Conservation (phyloP, 2,888 invertebrate genomes). For the Chrysotoxum bicinctum region DNA sequence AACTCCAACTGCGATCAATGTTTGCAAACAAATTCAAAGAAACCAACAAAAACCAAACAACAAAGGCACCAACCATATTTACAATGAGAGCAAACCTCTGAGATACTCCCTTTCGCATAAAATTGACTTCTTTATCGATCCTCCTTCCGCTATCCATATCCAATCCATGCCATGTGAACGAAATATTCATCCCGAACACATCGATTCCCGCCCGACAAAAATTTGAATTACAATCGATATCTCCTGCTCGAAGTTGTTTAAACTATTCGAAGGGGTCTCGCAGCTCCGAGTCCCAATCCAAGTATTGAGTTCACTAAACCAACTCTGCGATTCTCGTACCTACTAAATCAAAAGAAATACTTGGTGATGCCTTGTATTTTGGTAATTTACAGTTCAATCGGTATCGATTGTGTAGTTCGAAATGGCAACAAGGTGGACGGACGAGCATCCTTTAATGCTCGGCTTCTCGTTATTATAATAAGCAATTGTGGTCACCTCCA, state of each 20-base stretch:
- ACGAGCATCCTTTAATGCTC: constrained; percentile 12
- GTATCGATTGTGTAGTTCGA: constrained; percentile 4
- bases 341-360: constrained; percentile 52
- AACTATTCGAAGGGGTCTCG: constrained; percentile 33
- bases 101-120: constrained; percentile 69
- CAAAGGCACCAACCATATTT: constrained; percentile 7
- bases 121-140: constrained; percentile 72
- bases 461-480: constrained; percentile 36
- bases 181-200: constrained; percentile 48
- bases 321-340: constrained; percentile 15
- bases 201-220: constrained; percentile 50
- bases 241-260: neutral
- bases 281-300: neutral
- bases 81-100: constrained; percentile 46
- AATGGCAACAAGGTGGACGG: constrained; percentile 3
- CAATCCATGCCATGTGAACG: constrained; percentile 31
- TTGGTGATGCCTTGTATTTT: constrained; percentile 34
- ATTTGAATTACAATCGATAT: constrained; percentile 73
- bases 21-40: constrained; percentile 64
- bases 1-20: constrained; percentile 54
- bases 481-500: constrained; percentile 63
- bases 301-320: neutral
- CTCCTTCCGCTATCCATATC: constrained; percentile 55
- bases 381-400: constrained; percentile 66
- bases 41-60: constrained; percentile 35